Evolutionary conservation across 2,888 invertebrate species (phyloP), one percentile per base, ranked within the genome.

Genomic region (Phyto melanocephala): DNA sequence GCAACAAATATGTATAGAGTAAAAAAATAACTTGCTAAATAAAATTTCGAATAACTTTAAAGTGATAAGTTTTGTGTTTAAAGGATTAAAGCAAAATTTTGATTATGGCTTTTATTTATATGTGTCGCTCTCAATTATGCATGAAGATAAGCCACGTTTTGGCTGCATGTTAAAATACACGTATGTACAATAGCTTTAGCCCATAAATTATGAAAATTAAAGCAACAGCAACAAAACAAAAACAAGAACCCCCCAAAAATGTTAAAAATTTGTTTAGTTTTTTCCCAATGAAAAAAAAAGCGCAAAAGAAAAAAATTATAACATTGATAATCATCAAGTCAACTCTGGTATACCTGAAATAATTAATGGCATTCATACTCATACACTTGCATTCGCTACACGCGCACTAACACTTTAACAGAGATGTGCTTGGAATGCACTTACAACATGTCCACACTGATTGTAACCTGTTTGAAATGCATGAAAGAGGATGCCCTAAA

Each of bases 401-500:
- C 28, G 28, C 13, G 13, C 11, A 65, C 54, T 11, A n/a, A 52
- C 15, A 74, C 63, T 52, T 10, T 37, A 7, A 20, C 62, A 63
- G 52, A 40, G 33, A 45, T 54, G 42, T 67, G 58, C 47, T n/a
- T 60, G 60, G 68, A 76, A 60, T 68, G 67, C 28, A 60, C 24
- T 75, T 56, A 24, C 56, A 65, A 58, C 63, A 56, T 37, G 22
- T 35, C 7, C 42, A 15, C 33, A 33, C 20, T 20, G 13, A 35
- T 35, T 52, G 22, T 28, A 77, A 77, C 77, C 68, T 52, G 77
- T 77, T 68, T 70, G 28, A 28, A 20, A 52, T n/a, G 60, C 37
- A 56, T 22, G n/a, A 24, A 35, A 67, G 50, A 68, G 68, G 68
- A 68, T 68, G 68, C 35, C 60, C 68, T 68, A 77, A 68, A 76